Evolutionary conservation across 1,140 invertebrate genomes (phyloP).

Genomic region (Lethrus apterus): DNA sequence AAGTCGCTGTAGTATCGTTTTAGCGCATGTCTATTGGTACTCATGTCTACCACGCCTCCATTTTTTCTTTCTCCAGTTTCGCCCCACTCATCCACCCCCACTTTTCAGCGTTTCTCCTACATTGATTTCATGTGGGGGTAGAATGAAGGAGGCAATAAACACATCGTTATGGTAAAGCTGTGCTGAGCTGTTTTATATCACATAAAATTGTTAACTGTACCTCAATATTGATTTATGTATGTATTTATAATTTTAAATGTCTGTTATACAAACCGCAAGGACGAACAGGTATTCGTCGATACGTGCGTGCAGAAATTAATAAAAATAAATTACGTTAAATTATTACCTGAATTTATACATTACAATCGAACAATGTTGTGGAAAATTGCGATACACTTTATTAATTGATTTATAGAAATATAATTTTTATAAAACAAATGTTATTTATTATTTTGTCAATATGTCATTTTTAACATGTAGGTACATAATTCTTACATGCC

Average conservation of each 20-base stretch:
- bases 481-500: too few species aligned
- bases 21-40: constrained; percentile 19
- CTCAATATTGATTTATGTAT: constrained; percentile 36
- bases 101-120: constrained; percentile 15
- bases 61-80: constrained; percentile 19
- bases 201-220: constrained; percentile 38
- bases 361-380: too few species aligned
- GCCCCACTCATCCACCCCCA: constrained; percentile 9
- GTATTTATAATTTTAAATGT: constrained; percentile 34
- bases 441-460: too few species aligned
- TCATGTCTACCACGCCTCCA: constrained; percentile 14
- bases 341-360: too few species aligned
- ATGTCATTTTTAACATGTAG: too few species aligned
- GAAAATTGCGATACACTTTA: too few species aligned
- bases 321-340: too few species aligned
- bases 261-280: background rate
- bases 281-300: too few species aligned
- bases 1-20: constrained; percentile 17
- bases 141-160: constrained; percentile 36
- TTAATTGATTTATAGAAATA: too few species aligned
- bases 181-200: constrained; percentile 36
- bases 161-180: constrained; percentile 40
- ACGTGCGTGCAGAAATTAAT: too few species aligned
- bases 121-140: constrained; percentile 6
- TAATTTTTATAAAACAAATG: too few species aligned